These are phyloP conservation scores for Enteromius unitaeniatus DNA, from an alignment of 2,797 vertebrate species.

Conservation along the genomic window DNA sequence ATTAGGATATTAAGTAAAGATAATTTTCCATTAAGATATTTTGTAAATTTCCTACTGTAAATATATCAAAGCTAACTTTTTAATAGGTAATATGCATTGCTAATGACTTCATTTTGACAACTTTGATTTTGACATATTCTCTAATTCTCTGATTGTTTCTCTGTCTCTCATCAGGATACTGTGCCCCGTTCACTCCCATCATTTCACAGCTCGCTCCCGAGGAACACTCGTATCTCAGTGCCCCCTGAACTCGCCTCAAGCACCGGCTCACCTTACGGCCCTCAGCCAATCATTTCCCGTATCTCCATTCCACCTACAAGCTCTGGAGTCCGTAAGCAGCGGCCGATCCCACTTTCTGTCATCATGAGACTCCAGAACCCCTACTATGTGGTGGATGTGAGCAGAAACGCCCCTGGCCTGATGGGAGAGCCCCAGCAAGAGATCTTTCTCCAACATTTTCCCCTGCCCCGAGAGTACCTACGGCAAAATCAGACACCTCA, in stretches of 20 bases:
- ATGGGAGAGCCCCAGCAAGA: conserved; percentile 63
- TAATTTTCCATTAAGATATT: too few species aligned
- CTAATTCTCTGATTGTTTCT: conserved; percentile 14
- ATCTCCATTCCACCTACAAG: conserved; percentile 84
- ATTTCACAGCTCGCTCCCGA: conserved; percentile 68
- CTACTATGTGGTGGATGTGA: conserved; percentile 69
- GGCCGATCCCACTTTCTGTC: conserved; percentile 88
- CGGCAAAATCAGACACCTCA: conserved; percentile 55
- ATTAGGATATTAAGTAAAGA: too few species aligned
- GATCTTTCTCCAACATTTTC: conserved; percentile 49
- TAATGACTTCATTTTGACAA: too few species aligned
- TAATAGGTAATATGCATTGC: too few species aligned
- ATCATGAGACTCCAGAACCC: conserved; percentile 91
- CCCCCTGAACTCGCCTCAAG: conserved; percentile 71
- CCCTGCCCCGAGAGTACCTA: conserved; percentile 64
- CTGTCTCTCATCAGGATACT: conserved; percentile 57
- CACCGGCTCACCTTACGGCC: conserved; percentile 69
- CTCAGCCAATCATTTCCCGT: conserved; percentile 84
- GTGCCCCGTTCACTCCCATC: conserved; percentile 34
- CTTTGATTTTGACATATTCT: too few species aligned
- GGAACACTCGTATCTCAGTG: conserved; percentile 69
- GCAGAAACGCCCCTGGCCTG: conserved; percentile 45
- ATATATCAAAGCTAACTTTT: too few species aligned
- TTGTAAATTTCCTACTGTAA: too few species aligned
- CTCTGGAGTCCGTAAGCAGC: conserved; percentile 68